These are phyloP conservation scores for Zaprionus tsacasi DNA, from an alignment of 1,140 invertebrate genomes.

Conservation along the genomic window DNA sequence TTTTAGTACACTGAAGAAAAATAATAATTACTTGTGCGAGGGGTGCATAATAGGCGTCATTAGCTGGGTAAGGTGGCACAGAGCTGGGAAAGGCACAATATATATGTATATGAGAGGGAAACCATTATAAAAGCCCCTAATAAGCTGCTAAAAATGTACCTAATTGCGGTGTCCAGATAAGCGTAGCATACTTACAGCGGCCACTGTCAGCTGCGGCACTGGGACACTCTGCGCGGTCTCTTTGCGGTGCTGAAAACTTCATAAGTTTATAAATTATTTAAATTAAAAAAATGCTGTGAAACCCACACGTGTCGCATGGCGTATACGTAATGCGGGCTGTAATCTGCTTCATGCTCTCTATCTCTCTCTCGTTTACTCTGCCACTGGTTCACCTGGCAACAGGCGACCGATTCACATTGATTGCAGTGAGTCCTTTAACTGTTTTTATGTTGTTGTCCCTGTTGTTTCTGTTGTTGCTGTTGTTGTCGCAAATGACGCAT, in stretches of 20 bases:
- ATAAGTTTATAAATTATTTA: conserved; percentile 67
- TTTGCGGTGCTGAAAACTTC: conserved; percentile 32
- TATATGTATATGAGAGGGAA: conserved; percentile 19
- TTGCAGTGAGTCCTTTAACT: conserved; percentile 34
- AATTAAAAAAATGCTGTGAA: conserved; percentile 15
- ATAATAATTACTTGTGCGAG: conserved; percentile 41
- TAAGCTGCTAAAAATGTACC: conserved; percentile 25
- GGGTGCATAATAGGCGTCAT: conserved; percentile 52
- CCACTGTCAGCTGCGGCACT: conserved; percentile 6
- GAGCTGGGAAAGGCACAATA: conserved; percentile 4
- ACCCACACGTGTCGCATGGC: conserved; percentile 17
- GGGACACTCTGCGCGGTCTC: conserved; percentile 39
- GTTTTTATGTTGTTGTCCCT: conserved; percentile 13
- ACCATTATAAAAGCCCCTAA: conserved; percentile 32
- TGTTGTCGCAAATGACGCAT: conserved; percentile 63
- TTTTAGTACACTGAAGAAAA: conserved; percentile 4
- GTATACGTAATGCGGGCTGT: conserved; percentile 40
- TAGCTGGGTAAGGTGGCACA: conserved; percentile 25
- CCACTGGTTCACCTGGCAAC: conserved; percentile 19
- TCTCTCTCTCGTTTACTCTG: neutral
- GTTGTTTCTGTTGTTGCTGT: conserved; percentile 16
- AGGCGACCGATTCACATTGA: conserved; percentile 36
- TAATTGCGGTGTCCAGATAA: conserved; percentile 59
- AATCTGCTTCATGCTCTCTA: conserved; percentile 4
- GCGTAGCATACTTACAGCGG: conserved; percentile 42